These are phyloP conservation scores for Mya arenaria DNA, from an alignment of 1,140 invertebrate genomes.

Conservation along the genomic window DNA sequence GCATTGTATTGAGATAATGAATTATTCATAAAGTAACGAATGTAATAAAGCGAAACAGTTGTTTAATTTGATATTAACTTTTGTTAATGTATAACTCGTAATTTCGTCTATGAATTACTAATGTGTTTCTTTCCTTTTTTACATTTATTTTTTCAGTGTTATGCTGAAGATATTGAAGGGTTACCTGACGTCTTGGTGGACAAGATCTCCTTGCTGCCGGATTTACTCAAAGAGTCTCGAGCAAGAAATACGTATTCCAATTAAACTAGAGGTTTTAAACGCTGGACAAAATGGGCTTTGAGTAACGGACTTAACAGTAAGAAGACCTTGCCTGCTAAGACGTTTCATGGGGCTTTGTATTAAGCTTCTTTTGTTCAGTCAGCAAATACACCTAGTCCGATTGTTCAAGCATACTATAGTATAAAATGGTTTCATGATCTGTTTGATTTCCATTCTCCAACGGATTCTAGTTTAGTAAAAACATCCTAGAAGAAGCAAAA, in stretches of 20 bases:
- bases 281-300: conserved; percentile 39
- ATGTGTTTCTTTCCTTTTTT: no score
- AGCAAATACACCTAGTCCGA: conserved; percentile 10
- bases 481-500: conserved; percentile 39
- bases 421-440: conserved; percentile 42
- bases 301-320: neutral
- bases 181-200: conserved; percentile 18
- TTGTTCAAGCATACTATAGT: conserved; percentile 13
- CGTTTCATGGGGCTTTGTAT: conserved; percentile 39
- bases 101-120: no score
- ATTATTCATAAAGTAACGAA: no score
- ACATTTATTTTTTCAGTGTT: conserved; percentile 38
- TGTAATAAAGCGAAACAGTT: no score
- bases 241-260: conserved; percentile 6
- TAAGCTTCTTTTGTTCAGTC: conserved; percentile 4
- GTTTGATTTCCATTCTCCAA: neutral
- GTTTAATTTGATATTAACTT: no score
- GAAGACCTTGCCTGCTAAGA: conserved; percentile 4
- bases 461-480: conserved; percentile 19
- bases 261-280: conserved; percentile 28
- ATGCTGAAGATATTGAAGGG: conserved; percentile 2
- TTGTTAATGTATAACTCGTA: no score
- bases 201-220: conserved; percentile 14
- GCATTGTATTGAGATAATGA: no score
- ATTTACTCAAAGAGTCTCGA: neutral